Evolutionary conservation across 2,113 vertebrate genomes (phyloP), one percentile per base, ranked within the genome.

Genomic region (Eulemur macaco): DNA sequence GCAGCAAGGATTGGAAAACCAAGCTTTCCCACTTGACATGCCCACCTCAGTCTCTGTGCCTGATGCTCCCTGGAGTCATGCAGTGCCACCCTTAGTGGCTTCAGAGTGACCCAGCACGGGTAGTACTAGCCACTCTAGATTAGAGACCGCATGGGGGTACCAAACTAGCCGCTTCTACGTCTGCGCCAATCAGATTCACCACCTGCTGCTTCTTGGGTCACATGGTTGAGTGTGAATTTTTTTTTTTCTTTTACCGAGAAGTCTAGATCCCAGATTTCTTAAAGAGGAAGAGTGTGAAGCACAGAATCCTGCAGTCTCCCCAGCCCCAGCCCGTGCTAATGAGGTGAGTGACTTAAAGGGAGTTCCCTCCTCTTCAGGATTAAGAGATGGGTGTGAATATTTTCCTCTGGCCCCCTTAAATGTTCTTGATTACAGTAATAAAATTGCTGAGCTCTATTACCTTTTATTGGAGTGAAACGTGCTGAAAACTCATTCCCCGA

Each of bases 371-470:
- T 91, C 56, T 89, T 93, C n/a, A 74, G 92, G 73, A 93, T 94
- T 83, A 97, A 95, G 86, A 96, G 71, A 89, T 96, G 64, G 92
- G 89, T 85, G 86, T 95, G 78, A 95, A 66, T 96, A 90, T 96
- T 97, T 96, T 96, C 82, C 45, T 96, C 69, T 90, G 89, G 50
- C 27, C 95, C 83, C 94, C 45, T 86, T 86, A 89, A 93, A 97
- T 95, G 83, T 89, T 97, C 96, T 94, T 89, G 92, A 97, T 97
- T 88, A 97, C 56, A 86, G 86, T 97, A 94, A 97, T 94, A 96
- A 97, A 97, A 96, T 89, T 80, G 86, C 89, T 95, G 91, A 96
- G 86, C 83, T 91, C 96, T 89, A 37, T 69, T 97, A 74, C 95
- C 76, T 97, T 64, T 89, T 66, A 81, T 12, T 95, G 89, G 78